These are phyloP conservation scores for Carpatolechia fugitivella DNA, from an alignment of 2,888 invertebrate species.

Conservation along the genomic window DNA sequence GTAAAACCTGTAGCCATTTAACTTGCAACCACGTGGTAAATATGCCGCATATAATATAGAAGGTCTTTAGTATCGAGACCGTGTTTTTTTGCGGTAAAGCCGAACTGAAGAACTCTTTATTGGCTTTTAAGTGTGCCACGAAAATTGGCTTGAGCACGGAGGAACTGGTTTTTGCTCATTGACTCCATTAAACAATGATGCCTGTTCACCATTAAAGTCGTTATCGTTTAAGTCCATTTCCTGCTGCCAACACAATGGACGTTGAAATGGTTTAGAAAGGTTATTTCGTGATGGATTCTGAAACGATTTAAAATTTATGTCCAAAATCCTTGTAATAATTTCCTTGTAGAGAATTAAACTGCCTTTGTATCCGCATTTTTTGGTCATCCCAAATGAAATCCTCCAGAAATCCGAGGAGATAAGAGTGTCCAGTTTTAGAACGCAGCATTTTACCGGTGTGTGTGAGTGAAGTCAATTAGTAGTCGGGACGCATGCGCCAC, in stretches of 20 bases:
- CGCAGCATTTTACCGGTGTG: conserved; percentile 46
- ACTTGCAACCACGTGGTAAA: conserved; percentile 33
- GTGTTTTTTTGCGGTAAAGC: conserved; percentile 36
- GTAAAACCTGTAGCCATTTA: conserved; percentile 61
- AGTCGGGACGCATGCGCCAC: conserved; percentile 55
- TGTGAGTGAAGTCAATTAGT: conserved; percentile 52
- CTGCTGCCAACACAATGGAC: background rate
- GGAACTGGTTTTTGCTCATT: conserved; percentile 6
- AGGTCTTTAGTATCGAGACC: conserved; percentile 47
- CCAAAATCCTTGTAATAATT: background rate
- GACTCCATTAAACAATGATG: conserved; percentile 7
- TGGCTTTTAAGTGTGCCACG: conserved; percentile 32
- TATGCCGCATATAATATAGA: conserved; percentile 41
- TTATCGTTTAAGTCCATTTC: conserved; percentile 4
- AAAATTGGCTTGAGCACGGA: conserved; percentile 4
- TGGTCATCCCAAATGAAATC: background rate
- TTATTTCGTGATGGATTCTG: background rate
- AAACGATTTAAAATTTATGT: background rate
- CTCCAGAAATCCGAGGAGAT: conserved; percentile 15
- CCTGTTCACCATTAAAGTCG: background rate
- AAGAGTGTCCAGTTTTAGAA: conserved; percentile 38
- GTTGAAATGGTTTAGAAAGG: background rate
- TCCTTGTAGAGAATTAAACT: background rate
- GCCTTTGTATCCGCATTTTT: conserved; percentile 8
- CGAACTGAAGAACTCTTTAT: conserved; percentile 41